Evolutionary conservation across 2,888 invertebrate genomes (phyloP), one percentile per base, ranked within the genome.

Genomic region (Ligdia adustata): DNA sequence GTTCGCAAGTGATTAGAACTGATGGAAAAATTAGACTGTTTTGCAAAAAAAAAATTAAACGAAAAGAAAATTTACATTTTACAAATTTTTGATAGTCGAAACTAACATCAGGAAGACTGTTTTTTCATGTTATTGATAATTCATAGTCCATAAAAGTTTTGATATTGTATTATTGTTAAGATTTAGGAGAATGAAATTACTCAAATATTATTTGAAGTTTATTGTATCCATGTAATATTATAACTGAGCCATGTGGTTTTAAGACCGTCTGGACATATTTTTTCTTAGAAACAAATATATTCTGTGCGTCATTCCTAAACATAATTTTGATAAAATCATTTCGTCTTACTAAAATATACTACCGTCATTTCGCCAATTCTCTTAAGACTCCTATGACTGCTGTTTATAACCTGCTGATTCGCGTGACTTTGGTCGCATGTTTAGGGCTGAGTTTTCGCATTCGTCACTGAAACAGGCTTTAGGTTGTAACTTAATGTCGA

Each of bases 91-190:
- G 75, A 87, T 84, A 82, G 81, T 76, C 78, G 76, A 80, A 79
- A n/a, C n/a, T n/a, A 69, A 81, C 72, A 69, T 83, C 84, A 77
- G 84, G 75, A 89, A 90, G 89, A 89, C 89, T 89, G 89, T 88
- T 88, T 86, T 77, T 87, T 87, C 82, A 80, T 70, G 70, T 79
- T 80, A 82, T 79, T 75, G 66, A 75, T 84, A 79, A 77, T 79
- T 75, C 79, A 82, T 89, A 89, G 89, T 82, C 82, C 81, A 81
- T 88, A 86, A 82, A 72, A 61, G 82, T 86, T 86, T 88, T 83
- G 79, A 87, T 86, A 87, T 79, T 77, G 66, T 83, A 84, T 83
- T 83, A 75, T 81, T 79, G 65, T 82, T 89, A 84, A 83, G 82
- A 63, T 77, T 80, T 78, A 79, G 75, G 70, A 49, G n/a, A 71